Base-by-base conservation (phyloP, 2,797 vertebrate genomes). In the Darevskia mixta region DNA sequence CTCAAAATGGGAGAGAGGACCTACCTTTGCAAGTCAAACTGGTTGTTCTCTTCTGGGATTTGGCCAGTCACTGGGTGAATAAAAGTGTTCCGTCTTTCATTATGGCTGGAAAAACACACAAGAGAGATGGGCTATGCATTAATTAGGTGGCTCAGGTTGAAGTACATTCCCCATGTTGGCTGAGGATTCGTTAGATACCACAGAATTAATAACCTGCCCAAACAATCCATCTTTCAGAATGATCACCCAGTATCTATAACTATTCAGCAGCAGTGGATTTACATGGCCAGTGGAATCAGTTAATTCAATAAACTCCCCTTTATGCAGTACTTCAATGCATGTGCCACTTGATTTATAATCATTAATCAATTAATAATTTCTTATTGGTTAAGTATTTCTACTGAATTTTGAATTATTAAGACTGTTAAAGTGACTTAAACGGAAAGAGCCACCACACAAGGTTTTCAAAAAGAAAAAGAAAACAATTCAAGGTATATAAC, bases 71-170 rank as follows among this genome's bases (percentile, higher is more conserved):
- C 95, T 97, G 97, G 97, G 93, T 97, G 96, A 95, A 98, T 97
- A 96, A 97, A 97, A 27, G 98, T 97, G 96, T 97, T 98, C 92
- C 95, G 97, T 95, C 96, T 97, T 96, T 98, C 98, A 99, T 98
- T 98, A 96, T 98, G 98, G 97, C 98, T 99, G 95, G 0, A 1
- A 32, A 89, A 91, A 92, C 86, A 92, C 13, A 89, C 49, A 88
- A 0, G 0, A 6, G 69, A 20, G 32, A 82, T 1, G 0, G 3
- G 84, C 5, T 5, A 71, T 15, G 79, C 18, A 41, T 75, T 67
- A 69, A 66, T 77, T 75, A 80, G 45, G 64, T 9, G 61, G 38
- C 38, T 78, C 55, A 35, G 29, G 29, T 7, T 13, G 69, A 89
- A 61, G 1, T 9, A 18, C 18, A 2, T 1, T 29, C 43, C 79